Base-by-base conservation (phyloP, 1,140 invertebrate species). In the Sinonovacula constricta region DNA sequence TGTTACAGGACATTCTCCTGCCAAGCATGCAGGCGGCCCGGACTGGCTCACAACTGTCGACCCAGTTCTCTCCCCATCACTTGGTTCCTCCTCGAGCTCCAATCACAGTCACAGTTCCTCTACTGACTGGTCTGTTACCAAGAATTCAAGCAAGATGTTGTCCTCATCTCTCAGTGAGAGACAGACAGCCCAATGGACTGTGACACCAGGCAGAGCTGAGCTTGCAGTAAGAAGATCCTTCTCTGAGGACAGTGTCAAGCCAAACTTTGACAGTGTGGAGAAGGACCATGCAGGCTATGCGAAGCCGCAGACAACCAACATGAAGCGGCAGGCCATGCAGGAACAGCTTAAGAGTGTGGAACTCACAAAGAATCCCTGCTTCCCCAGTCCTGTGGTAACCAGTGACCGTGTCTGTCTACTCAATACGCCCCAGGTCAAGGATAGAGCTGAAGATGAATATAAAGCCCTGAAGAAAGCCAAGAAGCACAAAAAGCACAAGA, bases 81-180 rank as follows among this genome's bases (percentile, higher is more conserved):
- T 88, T 14, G 87, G 82, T 14, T 90, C 89, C 12, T 90, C 88
- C 76, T 79, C 66, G 26, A 79, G 71, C 67, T 66, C 51, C 68
- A 68, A 51, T 26, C 83, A 82, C 45, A 90, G 89, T 83, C 82
- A 86, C 3, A 89, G 89, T 71, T 91, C 91, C 4, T 91, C 90
- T 3, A 86, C 89, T 59, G 90, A 88, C 45, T 91, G 91, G 91
- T 85, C 85, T 39, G 87, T 91, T 1, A 83, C 75, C 24, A 83
- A 86, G 18, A 80, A 81, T 45, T 78, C 76, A 33, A 53, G 81
- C 12, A 59, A 59, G 7, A 0, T 10, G 5, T n/a, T n/a, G n/a
- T 31, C 24, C 15, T 30, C 24, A 1, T 22, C 31, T 54, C 45
- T 5, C 49, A 67, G 1, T 81, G 82, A 71, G 28, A 71, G n/a